Percentiles rank a stretch among this genome's conserved stretches.
Conservation (phyloP, 2,797 vertebrate genomes). For the Coracias cyanogaster region DNA sequence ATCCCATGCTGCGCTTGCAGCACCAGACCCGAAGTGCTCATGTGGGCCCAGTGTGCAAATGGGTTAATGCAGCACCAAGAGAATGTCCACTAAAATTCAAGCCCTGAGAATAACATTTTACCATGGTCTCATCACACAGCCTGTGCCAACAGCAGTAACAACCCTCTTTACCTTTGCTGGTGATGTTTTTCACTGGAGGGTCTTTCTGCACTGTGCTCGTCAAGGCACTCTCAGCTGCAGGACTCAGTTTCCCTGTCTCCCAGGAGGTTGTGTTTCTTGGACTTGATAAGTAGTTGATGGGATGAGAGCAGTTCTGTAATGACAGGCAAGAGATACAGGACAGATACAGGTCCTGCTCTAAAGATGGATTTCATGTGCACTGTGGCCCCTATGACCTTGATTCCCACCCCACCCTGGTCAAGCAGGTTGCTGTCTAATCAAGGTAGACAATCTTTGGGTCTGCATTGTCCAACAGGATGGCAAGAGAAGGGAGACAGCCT, state of each 20-base stretch:
- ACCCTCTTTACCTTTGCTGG: slow-evolving; percentile 77
- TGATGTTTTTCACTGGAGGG: slow-evolving; percentile 48
- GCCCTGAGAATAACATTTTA: not conserved
- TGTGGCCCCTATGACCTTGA: not conserved
- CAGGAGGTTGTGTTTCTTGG: slow-evolving; percentile 82
- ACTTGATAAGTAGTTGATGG: slow-evolving; percentile 82
- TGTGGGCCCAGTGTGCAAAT: accelerated
- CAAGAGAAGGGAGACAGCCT: not conserved
- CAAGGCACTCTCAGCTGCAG: slow-evolving; percentile 79
- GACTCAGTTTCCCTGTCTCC: slow-evolving; percentile 74
- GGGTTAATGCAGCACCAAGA: not conserved
- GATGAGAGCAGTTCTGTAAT: slow-evolving; percentile 89
- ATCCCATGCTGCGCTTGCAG: not conserved
- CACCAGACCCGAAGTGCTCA: not conserved
- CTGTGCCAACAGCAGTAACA: not conserved
- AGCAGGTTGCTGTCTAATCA: not conserved
- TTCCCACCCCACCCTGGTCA: not conserved
- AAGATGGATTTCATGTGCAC: not conserved
- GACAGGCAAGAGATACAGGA: not conserved
- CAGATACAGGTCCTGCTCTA: not conserved
- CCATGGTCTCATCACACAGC: not conserved
- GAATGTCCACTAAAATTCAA: not conserved
- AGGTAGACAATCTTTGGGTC: not conserved
- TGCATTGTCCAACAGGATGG: not conserved
- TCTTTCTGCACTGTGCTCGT: slow-evolving; percentile 66